Evolutionary conservation across 2,888 invertebrate species (phyloP).

Genomic region (Tetropium fuscum): DNA sequence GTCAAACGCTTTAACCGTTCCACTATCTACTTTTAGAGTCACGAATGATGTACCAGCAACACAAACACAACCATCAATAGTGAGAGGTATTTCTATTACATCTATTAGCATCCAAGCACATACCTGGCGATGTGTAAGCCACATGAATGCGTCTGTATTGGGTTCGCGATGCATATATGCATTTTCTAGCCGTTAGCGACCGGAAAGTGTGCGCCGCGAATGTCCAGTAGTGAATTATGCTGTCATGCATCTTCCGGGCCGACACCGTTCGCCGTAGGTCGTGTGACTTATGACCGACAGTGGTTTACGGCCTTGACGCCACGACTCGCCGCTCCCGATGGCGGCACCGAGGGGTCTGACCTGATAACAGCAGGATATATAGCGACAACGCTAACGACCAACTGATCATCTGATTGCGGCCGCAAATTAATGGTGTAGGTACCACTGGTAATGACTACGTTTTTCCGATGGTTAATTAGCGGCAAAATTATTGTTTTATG

Average conservation of each 20-base stretch:
- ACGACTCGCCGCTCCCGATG: neutral
- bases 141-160: neutral
- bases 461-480: constrained; percentile 39
- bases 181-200: constrained; percentile 32
- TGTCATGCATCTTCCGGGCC: constrained; percentile 51
- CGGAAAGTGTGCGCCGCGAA: constrained; percentile 27
- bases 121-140: neutral
- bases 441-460: constrained; percentile 40
- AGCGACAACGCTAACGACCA: constrained; percentile 49
- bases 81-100: neutral
- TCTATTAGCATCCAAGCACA: neutral
- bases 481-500: constrained; percentile 13
- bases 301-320: constrained; percentile 38
- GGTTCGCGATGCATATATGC: neutral
- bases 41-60: neutral
- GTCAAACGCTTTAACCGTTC: no score
- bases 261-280: constrained; percentile 41
- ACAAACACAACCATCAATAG: neutral
- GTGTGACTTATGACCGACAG: constrained; percentile 51
- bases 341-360: neutral
- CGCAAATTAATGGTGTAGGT: constrained; percentile 46
- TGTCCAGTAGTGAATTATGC: constrained; percentile 49
- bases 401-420: constrained; percentile 49
- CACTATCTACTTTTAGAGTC: neutral
- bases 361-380: constrained; percentile 48